Base-by-base conservation (phyloP, 2,113 vertebrate species). In the Pontoporia blainvillei region DNA sequence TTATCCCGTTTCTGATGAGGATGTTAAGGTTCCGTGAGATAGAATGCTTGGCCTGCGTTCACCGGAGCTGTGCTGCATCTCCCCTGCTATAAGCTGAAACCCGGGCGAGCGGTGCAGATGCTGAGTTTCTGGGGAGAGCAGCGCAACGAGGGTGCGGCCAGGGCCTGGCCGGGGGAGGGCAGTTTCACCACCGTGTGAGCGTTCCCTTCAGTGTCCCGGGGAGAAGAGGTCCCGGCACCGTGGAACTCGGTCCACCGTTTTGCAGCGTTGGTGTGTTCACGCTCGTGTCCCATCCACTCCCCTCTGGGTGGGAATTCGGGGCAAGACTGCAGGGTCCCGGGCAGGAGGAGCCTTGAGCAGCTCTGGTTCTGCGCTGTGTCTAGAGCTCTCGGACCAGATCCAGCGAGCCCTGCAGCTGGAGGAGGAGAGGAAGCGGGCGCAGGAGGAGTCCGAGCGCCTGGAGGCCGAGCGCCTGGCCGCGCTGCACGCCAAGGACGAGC, bases 321-420 rank as follows among this genome's bases (percentile, higher is more conserved):
- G 44, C 0, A 5, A 23, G 62, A 5, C 39, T 3, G 8, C 1
- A 3, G 10, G 17, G 21, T 29, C 36, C 75, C 41, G n/a, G n/a
- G n/a, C 9, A 34, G 57, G 49, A 11, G 0, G 4, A 71, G 31
- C 27, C n/a, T 34, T 14, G 13, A 94, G 34, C 18, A 2, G 34
- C 23, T 6, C 2, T 52, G 84, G 49, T 34, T 67, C 27, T 36
- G 17, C 36, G 17, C 0, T 73, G 49, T 76, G 46, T 93, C 73
- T 92, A 99, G 99, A 99, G 76, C 99, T 99, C 91, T 99, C 99
- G 0, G 99, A 99, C 97, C 99, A 99, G 99, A 99, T 99, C 97
- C 99, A 99, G 90, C 99, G 98, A 97, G 99, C 99, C 86, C 89
- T 98, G 85, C 98, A 98, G 96, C 98, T 99, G 98, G 99, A 99